Evolutionary conservation across 2,888 invertebrate species (phyloP).

Genomic region (Caenorhabditis sp.): DNA sequence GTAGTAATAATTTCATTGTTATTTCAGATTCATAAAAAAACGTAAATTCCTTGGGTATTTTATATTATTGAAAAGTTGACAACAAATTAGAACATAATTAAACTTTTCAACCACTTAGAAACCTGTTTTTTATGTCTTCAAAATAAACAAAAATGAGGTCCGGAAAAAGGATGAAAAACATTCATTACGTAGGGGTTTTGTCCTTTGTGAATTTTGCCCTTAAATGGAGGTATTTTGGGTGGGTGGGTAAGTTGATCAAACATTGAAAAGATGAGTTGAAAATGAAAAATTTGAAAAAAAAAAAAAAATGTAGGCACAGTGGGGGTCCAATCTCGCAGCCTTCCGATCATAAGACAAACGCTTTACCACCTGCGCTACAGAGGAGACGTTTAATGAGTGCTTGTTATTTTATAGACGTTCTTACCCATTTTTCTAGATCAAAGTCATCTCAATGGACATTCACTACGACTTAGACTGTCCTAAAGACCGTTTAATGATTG

Average conservation of each 20-base stretch:
- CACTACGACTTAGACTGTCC: constrained; percentile 54
- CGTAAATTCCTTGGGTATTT: background rate
- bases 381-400: too few relatives aligned
- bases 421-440: constrained; percentile 38
- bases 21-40: background rate
- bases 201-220: too few relatives aligned
- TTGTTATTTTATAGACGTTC: background rate
- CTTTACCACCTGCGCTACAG: too few relatives aligned
- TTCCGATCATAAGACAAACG: too few relatives aligned
- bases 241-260: too few relatives aligned
- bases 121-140: background rate
- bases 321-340: too few relatives aligned
- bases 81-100: background rate
- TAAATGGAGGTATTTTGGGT: too few relatives aligned
- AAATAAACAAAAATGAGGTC: background rate
- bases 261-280: too few relatives aligned
- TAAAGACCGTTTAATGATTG: constrained; percentile 39
- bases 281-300: too few relatives aligned
- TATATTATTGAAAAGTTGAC: background rate
- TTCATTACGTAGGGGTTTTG: too few relatives aligned
- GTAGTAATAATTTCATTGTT: background rate
- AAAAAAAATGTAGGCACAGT: too few relatives aligned
- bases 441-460: constrained; percentile 57
- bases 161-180: background rate
- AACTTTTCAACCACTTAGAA: background rate